Evolutionary conservation across 2,113 vertebrate genomes (phyloP), one percentile per base, ranked within the genome.

Genomic region (Tupaia tana): DNA sequence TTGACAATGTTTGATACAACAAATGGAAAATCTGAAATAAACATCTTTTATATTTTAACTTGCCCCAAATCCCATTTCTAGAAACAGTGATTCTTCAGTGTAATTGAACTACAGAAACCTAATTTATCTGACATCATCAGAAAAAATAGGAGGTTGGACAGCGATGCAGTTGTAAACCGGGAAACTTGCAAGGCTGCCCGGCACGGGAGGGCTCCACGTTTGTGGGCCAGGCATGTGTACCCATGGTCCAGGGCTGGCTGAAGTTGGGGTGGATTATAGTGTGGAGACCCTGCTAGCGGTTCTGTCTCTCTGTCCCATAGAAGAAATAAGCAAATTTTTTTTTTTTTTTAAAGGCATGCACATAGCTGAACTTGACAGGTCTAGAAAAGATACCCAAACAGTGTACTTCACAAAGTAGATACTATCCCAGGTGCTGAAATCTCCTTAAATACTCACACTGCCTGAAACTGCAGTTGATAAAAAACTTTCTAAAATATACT

Each of bases 401-500:
- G 20, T 43, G 75, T 13, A 69, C 15, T 77, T 90, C 79, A 69
- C 43, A 71, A 81, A 75, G n/a, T 9, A 81, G 24, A 58, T 12
- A n/a, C 52, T 20, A 29, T 54, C 22, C 14, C 52, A 66, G 18
- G 61, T n/a, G n/a, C 43, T 86, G 25, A 13, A n/a, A 34, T 74
- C 67, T 61, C 43, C 89, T 87, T 61, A 88, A 89, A 20, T 12
- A 31, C 3, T 29, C 71, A 66, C 8, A 64, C 20, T 63, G 34
- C 29, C 7, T 85, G 67, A 84, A 90, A 90, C 64, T 67, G 90
- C 18, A 75, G 2, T 27, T 79, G 31, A 78, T 25, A 25, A 84
- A 87, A 80, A 67, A 7, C n/a, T n/a, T 86, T 86, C 43, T 86
- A 74, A 96, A 96, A 85, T 74, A 92, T 16, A 66, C 29, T 63